Conservation (phyloP, 2,113 vertebrate genomes). For the Ictidomys tridecemlineatus region DNA sequence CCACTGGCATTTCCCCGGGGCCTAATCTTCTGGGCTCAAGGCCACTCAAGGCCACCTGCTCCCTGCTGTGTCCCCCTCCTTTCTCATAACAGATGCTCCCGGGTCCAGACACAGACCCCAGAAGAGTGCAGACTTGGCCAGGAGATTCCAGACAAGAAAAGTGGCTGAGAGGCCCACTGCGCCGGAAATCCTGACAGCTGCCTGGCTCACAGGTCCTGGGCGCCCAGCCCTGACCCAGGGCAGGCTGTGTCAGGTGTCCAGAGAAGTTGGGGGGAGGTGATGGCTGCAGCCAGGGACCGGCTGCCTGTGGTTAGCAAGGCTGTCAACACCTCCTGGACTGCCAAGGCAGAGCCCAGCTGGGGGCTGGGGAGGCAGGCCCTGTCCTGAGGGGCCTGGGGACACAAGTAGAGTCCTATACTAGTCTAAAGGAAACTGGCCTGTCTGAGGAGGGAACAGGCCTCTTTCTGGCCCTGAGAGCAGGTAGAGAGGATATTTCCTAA, state of each 20-base stretch:
- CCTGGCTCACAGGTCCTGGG: conserved; percentile 41
- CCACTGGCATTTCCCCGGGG: neutral
- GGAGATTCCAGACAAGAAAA: conserved; percentile 64
- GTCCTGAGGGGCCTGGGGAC: neutral
- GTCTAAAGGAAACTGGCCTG: neutral
- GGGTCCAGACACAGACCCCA: conserved; percentile 67
- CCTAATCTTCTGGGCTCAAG: neutral
- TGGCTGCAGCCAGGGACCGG: conserved; percentile 20
- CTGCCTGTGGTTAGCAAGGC: conserved; percentile 54
- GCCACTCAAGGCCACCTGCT: conserved; percentile 55
- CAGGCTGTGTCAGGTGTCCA: conserved; percentile 74
- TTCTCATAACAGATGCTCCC: conserved; percentile 40
- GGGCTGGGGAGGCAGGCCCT: neutral
- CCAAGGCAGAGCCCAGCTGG: neutral
- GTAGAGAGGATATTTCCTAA: neutral
- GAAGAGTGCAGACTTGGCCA: conserved; percentile 15
- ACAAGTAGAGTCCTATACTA: neutral
- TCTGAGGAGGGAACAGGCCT: neutral
- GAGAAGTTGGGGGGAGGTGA: conserved; percentile 44
- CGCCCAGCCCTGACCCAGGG: conserved; percentile 66
- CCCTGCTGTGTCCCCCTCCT: neutral
- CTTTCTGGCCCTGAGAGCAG: neutral
- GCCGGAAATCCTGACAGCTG: conserved; percentile 79
- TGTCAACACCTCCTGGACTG: conserved; percentile 69
- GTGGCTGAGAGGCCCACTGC: conserved; percentile 9